Evolutionary conservation across 1,140 invertebrate species (phyloP).

Genomic region (Procambarus virginalis): DNA sequence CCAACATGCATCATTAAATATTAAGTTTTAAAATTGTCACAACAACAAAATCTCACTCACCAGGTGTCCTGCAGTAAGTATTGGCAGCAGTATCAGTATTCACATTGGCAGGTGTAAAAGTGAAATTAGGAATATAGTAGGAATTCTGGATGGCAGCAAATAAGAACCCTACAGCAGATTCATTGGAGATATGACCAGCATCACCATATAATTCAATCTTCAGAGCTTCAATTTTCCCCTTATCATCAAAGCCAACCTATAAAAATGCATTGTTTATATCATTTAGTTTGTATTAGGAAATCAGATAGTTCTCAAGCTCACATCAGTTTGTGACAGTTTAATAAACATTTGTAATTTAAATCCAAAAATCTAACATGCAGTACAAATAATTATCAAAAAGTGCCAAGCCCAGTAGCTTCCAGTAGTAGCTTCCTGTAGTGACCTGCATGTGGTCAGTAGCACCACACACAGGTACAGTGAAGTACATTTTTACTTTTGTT

Average conservation of each 20-base stretch:
- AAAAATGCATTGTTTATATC: too few relatives aligned
- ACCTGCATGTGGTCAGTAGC: too few relatives aligned
- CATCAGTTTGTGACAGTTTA: too few relatives aligned
- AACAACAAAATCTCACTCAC: constrained; percentile 35
- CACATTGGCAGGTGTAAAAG: constrained; percentile 25
- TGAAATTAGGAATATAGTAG: constrained; percentile 43
- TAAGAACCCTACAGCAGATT: constrained; percentile 50
- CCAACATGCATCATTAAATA: neutral
- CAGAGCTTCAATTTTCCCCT: constrained; percentile 53
- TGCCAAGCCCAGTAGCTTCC: too few relatives aligned
- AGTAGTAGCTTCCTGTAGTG: too few relatives aligned
- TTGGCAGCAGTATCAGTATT: constrained; percentile 71
- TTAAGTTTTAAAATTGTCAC: neutral
- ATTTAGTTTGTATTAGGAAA: too few relatives aligned
- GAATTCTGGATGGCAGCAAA: constrained; percentile 25
- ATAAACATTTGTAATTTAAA: too few relatives aligned
- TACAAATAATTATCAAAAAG: too few relatives aligned
- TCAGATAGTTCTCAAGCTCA: too few relatives aligned
- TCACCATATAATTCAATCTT: constrained; percentile 59
- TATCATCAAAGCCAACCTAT: constrained; percentile 68
- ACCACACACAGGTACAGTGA: too few relatives aligned
- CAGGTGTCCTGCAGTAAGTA: constrained; percentile 71
- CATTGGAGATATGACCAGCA: constrained; percentile 41
- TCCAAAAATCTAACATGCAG: too few relatives aligned
- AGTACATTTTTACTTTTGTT: too few relatives aligned